phyloP scores from a whole-genome alignment of 2,797 vertebrate species.

The Micropoecilia bifurca region DNA sequence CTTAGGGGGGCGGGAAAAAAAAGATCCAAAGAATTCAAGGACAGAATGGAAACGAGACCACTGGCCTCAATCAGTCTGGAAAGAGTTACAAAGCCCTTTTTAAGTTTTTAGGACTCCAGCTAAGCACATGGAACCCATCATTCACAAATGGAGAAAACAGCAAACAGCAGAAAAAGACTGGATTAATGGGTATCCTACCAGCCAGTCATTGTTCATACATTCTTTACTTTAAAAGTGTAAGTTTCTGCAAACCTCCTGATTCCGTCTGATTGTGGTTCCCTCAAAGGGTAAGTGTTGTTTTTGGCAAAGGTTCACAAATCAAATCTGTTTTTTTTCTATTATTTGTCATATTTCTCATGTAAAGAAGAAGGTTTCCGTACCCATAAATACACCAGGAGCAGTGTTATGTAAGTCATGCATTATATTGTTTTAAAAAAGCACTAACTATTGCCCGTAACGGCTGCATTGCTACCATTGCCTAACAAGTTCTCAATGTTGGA shows the following conservation, averaged over 20 bases:
- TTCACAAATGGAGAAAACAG: slow-evolving; percentile 2
- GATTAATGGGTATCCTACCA: not conserved
- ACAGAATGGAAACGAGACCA: not conserved
- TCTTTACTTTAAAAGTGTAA: not conserved
- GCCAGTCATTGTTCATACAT: not conserved
- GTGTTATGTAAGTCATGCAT: not conserved
- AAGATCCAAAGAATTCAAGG: slow-evolving; percentile 1
- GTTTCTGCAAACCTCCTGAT: not conserved
- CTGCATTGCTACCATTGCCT: not conserved
- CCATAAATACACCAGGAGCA: not conserved
- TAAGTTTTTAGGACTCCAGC: not conserved
- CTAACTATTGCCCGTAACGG: not conserved
- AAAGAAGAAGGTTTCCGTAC: not conserved
- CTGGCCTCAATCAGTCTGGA: not conserved
- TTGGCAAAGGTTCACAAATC: not conserved
- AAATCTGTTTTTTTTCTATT: not conserved
- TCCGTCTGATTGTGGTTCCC: not conserved
- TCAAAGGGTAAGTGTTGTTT: not conserved
- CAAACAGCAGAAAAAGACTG: slow-evolving; percentile 1
- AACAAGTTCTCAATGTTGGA: not conserved
- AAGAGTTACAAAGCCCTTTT: slow-evolving; percentile 2
- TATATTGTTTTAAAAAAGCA: not conserved
- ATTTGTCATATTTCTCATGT: not conserved
- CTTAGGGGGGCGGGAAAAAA: not conserved
- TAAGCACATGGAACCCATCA: slow-evolving; percentile 3